Conservation (phyloP, 2,113 vertebrate genomes). For the Cyprinodon variegatus region DNA sequence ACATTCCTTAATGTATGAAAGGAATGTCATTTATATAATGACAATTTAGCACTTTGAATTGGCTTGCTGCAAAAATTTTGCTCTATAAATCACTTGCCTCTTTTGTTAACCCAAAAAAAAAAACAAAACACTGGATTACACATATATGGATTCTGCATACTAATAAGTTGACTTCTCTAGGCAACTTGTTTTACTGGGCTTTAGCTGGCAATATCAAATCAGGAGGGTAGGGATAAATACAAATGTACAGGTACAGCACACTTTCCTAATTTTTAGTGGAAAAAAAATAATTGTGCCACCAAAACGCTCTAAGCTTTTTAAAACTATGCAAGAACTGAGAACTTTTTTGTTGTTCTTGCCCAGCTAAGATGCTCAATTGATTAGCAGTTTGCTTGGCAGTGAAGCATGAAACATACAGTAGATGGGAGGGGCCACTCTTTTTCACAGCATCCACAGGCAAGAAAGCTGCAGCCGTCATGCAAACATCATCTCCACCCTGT, state of each 20-base stretch:
- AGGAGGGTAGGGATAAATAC: not conserved
- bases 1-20: too few species aligned
- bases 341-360: not conserved
- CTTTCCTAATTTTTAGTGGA: not conserved
- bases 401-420: conserved; percentile 31
- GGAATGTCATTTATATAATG: too few species aligned
- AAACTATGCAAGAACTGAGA: not conserved
- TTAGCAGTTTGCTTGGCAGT: conserved; percentile 19
- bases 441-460: conserved; percentile 44
- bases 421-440: conserved; percentile 19
- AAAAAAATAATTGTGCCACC: not conserved
- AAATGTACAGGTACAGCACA: not conserved
- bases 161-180: too few species aligned
- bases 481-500: conserved; percentile 62
- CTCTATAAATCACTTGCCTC: too few species aligned
- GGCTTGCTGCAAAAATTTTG: too few species aligned
- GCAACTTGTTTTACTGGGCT: not conserved
- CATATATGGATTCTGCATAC: too few species aligned
- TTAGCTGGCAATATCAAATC: not conserved
- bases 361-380: not conserved
- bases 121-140: too few species aligned
- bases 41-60: too few species aligned
- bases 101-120: too few species aligned
- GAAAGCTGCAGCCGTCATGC: conserved; percentile 76
- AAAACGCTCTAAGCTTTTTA: not conserved